Evolutionary conservation across 2,113 vertebrate species (phyloP).

Genomic region (Spea bombifrons): DNA sequence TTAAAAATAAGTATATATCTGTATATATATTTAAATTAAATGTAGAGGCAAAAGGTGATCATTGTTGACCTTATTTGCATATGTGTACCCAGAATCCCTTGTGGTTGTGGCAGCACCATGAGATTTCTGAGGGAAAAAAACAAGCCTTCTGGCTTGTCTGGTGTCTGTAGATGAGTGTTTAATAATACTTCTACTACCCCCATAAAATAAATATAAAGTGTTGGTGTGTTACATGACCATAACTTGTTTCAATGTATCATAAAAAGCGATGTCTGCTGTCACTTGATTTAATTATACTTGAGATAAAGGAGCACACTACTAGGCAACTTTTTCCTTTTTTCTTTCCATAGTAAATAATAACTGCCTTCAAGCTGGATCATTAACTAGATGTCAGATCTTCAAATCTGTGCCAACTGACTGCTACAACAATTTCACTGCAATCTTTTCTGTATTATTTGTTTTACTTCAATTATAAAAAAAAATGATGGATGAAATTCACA

Average conservation of each 20-base stretch:
- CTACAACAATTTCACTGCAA: slow-evolving; percentile 27
- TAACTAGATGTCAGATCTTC: slow-evolving; percentile 43
- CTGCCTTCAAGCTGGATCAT: slow-evolving; percentile 42
- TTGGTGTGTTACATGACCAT: too few relatives aligned
- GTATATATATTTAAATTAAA: too few relatives aligned
- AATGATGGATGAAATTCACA: slow-evolving; percentile 38
- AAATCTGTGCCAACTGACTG: slow-evolving; percentile 26
- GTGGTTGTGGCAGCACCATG: too few relatives aligned
- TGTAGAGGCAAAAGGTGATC: too few relatives aligned
- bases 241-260: background rate
- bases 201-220: too few relatives aligned
- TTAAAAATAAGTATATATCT: too few relatives aligned
- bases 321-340: slow-evolving; percentile 30
- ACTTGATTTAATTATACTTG: slow-evolving; percentile 11
- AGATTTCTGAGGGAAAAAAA: too few relatives aligned
- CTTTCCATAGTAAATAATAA: slow-evolving; percentile 40
- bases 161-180: too few relatives aligned
- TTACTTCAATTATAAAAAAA: slow-evolving; percentile 26
- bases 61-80: too few relatives aligned
- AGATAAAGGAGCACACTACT: slow-evolving; percentile 32
- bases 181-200: too few relatives aligned
- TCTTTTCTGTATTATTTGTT: slow-evolving; percentile 23
- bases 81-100: too few relatives aligned
- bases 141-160: too few relatives aligned
- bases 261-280: background rate